Percentiles rank a stretch among this genome's conserved stretches.
These are phyloP conservation scores for Rhabdornis inornatus DNA, from an alignment of 2,113 vertebrate genomes.

Conservation along the genomic window DNA sequence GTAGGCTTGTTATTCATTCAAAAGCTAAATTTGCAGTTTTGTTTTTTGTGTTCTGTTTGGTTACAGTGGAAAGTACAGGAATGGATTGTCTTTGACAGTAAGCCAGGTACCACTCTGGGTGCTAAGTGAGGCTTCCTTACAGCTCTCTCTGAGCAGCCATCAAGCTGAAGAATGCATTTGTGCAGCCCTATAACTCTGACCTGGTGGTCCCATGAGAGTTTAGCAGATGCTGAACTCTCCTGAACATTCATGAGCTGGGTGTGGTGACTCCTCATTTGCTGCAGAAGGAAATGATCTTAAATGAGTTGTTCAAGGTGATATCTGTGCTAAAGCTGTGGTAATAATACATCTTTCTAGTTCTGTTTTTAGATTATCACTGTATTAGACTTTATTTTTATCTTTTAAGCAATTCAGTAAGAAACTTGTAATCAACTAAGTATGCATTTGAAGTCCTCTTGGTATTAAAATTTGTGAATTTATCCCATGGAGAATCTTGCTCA, in stretches of 20 bases:
- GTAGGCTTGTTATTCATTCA: neutral
- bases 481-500: neutral
- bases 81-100: neutral
- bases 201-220: neutral
- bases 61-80: neutral
- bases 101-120: neutral
- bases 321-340: neutral
- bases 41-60: neutral
- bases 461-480: neutral
- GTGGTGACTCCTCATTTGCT: neutral
- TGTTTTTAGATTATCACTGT: neutral
- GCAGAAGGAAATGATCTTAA: neutral
- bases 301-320: neutral
- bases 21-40: neutral
- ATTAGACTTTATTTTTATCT: neutral
- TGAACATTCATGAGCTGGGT: fast-evolving
- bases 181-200: neutral
- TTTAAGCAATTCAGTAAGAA: neutral
- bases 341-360: neutral
- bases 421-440: neutral
- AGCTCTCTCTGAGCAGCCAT: neutral
- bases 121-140: neutral
- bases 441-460: neutral
- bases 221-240: neutral
- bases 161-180: neutral